A percentile compares a stretch with the other conserved stretches of the same genome.
phyloP scores from a whole-genome alignment of 2,888 invertebrate genomes.

The Coleophora flavipennella region DNA sequence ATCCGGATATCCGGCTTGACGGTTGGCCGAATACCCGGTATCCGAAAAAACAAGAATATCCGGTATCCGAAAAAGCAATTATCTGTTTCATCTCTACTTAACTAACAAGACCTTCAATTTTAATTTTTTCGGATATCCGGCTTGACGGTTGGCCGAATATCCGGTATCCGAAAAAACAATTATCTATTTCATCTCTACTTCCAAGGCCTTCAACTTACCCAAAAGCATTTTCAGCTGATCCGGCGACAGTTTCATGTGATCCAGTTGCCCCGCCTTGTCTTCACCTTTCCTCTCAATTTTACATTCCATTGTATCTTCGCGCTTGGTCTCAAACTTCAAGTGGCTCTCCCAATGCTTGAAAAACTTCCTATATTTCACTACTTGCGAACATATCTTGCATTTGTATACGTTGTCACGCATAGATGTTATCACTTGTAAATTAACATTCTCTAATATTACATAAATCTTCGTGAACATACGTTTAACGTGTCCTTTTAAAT shows the following conservation, averaged over 20 bases:
- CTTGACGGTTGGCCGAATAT: no score
- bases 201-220: constrained; percentile 11
- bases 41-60: no score
- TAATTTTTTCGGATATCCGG: no score
- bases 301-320: background rate
- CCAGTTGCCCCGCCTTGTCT: no score
- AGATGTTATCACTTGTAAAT: background rate
- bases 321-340: constrained; percentile 7
- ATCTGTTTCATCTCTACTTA: no score
- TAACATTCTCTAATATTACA: constrained; percentile 2
- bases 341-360: constrained; percentile 39
- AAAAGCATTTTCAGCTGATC: constrained; percentile 10
- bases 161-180: background rate
- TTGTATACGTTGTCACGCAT: constrained; percentile 7
- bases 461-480: constrained; percentile 13
- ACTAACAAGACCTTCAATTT: no score
- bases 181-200: no score
- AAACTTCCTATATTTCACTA: background rate
- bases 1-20: no score
- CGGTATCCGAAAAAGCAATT: no score
- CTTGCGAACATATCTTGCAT: constrained; percentile 21
- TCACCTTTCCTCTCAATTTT: background rate
- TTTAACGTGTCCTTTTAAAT: constrained; percentile 24
- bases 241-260: constrained; percentile 1
- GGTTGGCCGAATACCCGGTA: no score